Base-by-base conservation (phyloP, 2,113 vertebrate genomes). In the Taurulus bubalis region DNA sequence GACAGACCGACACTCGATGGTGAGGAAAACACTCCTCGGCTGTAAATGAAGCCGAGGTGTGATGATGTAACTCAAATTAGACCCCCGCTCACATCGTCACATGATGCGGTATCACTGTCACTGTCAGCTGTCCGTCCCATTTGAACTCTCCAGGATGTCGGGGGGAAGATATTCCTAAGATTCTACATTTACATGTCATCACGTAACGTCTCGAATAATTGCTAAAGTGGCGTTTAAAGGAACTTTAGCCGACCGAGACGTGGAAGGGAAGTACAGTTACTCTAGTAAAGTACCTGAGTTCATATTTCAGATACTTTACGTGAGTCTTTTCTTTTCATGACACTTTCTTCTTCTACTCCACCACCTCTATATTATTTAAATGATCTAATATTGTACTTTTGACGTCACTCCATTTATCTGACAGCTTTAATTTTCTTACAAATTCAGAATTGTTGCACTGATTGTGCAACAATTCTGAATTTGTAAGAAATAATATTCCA, bases 41-140 rank as follows among this genome's bases (percentile, higher is more conserved):
- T 73, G 80, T 67, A 74, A 86, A 8, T 3, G 58, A 86, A 82
- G 65, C 67, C 11, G 8, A 18, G 10, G 24, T n/a, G 67, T 58
- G 79, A 86, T 87, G 88, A 86, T 86, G 83, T 79, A 84, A 89
- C 73, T 67, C 2, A 26, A 79, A 63, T 75, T 47, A n/a, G 49
- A 76, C 16, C 3, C 65, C 26, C 30, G 55, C 38, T 26, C 79
- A 42, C 40, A 12, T 24, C 36, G 22, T 49, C 77, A 56, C 71
- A 55, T 0, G 53, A 49, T 22, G 58, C 18, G 0, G 45, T 71
- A 14, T 79, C 77, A 1, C 77, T 66, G 6, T 80, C 73, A 16
- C 71, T 65, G 79, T 71, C 85, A 73, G 47, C 73, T 73, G 62
- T 59, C 28, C 38, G 1, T 40, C 63, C 66, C 49, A 9, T 51